Evolutionary conservation across 2,797 vertebrate genomes (phyloP).

Genomic region (Apogon talboti): DNA sequence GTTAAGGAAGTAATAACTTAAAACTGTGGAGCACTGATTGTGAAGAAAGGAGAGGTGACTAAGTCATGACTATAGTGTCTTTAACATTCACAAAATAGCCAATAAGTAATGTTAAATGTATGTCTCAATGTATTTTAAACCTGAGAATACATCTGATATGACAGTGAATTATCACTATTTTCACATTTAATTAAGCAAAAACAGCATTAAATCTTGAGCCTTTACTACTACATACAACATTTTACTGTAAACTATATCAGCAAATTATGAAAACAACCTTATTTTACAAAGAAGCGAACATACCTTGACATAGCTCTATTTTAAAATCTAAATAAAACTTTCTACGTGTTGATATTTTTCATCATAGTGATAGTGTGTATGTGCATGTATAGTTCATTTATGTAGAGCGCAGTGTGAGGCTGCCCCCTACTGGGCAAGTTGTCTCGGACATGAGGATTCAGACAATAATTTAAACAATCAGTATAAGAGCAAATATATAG

Average conservation of each 20-base stretch:
- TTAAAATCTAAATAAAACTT: too few relatives aligned
- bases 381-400: too few relatives aligned
- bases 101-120: not conserved
- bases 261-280: not conserved
- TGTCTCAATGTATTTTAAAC: too few relatives aligned
- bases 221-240: not conserved
- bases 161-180: not conserved
- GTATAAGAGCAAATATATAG: not conserved
- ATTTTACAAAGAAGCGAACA: not conserved
- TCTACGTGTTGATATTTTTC: too few relatives aligned
- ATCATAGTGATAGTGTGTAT: too few relatives aligned
- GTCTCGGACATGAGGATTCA: constrained; percentile 10
- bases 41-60: not conserved
- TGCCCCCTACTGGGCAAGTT: constrained; percentile 78
- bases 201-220: not conserved
- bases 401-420: constrained; percentile 55
- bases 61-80: not conserved
- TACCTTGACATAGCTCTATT: not conserved
- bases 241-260: not conserved
- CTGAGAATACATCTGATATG: too few relatives aligned
- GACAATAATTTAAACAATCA: not conserved
- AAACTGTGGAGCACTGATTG: not conserved
- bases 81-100: too few relatives aligned
- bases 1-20: not conserved
- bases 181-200: not conserved